A percentile compares a stretch with the other conserved stretches of the same genome.
phyloP scores from a whole-genome alignment of 2,113 vertebrate species.

The Sebastes schlegelii region DNA sequence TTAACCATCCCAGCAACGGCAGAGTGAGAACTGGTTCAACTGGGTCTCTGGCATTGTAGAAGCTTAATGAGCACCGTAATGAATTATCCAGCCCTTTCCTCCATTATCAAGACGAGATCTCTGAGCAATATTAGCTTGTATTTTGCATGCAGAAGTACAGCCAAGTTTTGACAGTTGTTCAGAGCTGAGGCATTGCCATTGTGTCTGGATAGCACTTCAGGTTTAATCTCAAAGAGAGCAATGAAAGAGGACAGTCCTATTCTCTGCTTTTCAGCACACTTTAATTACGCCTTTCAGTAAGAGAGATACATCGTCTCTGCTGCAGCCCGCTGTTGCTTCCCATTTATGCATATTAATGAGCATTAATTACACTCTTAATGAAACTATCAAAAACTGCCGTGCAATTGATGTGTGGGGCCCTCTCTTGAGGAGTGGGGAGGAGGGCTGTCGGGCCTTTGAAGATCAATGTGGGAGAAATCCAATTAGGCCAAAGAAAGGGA shows the following conservation, averaged over 20 bases:
- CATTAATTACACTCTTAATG: constrained; percentile 86
- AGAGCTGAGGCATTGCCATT: constrained; percentile 64
- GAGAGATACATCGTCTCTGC: constrained; percentile 74
- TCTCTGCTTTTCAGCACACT: constrained; percentile 73
- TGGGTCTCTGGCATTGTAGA: constrained; percentile 16
- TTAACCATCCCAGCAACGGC: constrained; percentile 2
- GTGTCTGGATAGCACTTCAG: constrained; percentile 74
- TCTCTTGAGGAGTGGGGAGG: constrained; percentile 74
- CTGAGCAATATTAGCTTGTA: constrained; percentile 60
- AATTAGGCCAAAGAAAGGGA: constrained; percentile 83
- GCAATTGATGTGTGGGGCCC: constrained; percentile 80
- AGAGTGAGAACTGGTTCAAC: constrained; percentile 10
- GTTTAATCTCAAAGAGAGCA: constrained; percentile 70
- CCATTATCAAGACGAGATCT: constrained; percentile 48
- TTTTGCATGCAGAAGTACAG: constrained; percentile 68
- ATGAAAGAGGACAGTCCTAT: constrained; percentile 71
- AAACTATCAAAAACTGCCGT: constrained; percentile 83
- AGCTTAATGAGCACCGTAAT: constrained; percentile 36
- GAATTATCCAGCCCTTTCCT: constrained; percentile 24
- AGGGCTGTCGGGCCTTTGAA: constrained; percentile 81
- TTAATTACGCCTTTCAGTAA: constrained; percentile 82
- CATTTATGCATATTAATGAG: constrained; percentile 86
- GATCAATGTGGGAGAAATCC: constrained; percentile 85
- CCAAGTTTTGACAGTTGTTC: constrained; percentile 71
- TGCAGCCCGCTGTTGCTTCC: constrained; percentile 65